These are phyloP conservation scores for Poecilia latipinna DNA, from an alignment of 2,113 vertebrate genomes.

Conservation along the genomic window DNA sequence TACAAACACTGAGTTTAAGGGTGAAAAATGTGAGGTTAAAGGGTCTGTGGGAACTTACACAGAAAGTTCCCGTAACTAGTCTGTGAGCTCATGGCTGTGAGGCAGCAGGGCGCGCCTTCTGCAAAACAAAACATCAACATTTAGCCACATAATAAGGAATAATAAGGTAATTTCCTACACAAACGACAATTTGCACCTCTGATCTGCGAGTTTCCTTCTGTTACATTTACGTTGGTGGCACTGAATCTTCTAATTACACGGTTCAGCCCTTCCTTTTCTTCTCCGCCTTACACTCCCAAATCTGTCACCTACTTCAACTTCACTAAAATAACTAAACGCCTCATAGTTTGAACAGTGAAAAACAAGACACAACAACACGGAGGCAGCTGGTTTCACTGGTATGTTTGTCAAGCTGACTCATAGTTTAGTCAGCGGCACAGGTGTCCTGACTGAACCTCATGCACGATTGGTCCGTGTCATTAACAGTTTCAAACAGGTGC, in stretches of 20 bases:
- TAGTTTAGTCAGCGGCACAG: constrained; percentile 25
- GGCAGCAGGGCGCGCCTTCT: constrained; percentile 34
- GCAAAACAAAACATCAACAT: constrained; percentile 1
- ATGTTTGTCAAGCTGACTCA: constrained; percentile 33
- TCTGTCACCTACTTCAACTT: background rate
- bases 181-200: background rate
- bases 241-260: background rate
- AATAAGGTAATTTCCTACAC: background rate
- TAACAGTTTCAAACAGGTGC: constrained; percentile 9
- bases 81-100: constrained; percentile 70
- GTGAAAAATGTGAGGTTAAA: background rate
- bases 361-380: background rate
- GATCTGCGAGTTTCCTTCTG: background rate
- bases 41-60: constrained; percentile 69
- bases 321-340: background rate
- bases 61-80: constrained; percentile 54
- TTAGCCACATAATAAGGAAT: background rate
- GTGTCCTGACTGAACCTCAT: constrained; percentile 22
- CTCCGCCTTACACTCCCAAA: background rate
- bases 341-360: background rate
- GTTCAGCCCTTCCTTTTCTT: constrained; percentile 1
- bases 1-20: background rate
- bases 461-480: constrained; percentile 10
- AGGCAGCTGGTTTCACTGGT: background rate
- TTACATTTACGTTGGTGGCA: background rate